A percentile compares a stretch with the other conserved stretches of the same genome.
These are phyloP conservation scores for Luidia sarsii DNA, from an alignment of 53 echinoderm and acorn worm species.

Conservation along the genomic window DNA sequence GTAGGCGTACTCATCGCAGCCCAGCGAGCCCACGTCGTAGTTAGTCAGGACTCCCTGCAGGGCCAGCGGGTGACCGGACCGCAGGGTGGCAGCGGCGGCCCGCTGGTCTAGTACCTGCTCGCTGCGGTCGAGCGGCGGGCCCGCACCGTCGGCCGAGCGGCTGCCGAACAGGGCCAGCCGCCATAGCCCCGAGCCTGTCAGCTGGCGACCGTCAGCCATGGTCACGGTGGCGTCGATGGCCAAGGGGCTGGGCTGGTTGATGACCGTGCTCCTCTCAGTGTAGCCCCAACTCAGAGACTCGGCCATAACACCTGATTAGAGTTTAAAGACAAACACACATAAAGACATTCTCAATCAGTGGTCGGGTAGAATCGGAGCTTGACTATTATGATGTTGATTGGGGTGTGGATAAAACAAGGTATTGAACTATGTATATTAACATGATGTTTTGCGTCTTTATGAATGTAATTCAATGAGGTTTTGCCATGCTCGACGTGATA, in stretches of 20 bases:
- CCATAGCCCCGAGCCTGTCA: slow-evolving; percentile 79
- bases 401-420: too few relatives aligned
- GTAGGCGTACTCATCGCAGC: slow-evolving; percentile 71
- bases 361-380: background rate
- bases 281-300: slow-evolving; percentile 78
- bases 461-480: too few relatives aligned
- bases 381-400: too few relatives aligned
- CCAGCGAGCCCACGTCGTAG: slow-evolving; percentile 75
- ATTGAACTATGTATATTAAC: too few relatives aligned
- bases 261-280: slow-evolving; percentile 56
- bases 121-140: slow-evolving; percentile 62
- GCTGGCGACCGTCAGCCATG: slow-evolving; percentile 72
- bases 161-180: slow-evolving; percentile 78
- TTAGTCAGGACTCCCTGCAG: slow-evolving; percentile 51
- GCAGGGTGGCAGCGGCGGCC: slow-evolving; percentile 40
- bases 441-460: too few relatives aligned
- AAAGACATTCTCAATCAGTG: background rate
- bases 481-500: too few relatives aligned
- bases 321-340: background rate
- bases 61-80: slow-evolving; percentile 42
- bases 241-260: slow-evolving; percentile 70
- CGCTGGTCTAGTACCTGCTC: slow-evolving; percentile 65
- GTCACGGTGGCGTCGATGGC: slow-evolving; percentile 67
- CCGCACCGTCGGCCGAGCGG: slow-evolving; percentile 67
- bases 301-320: slow-evolving; percentile 73